A percentile compares a stretch with the other conserved stretches of the same genome.
Evolutionary conservation across 2,113 vertebrate species (phyloP).

Genomic region (Pseudorhombus dupliciocellatus): DNA sequence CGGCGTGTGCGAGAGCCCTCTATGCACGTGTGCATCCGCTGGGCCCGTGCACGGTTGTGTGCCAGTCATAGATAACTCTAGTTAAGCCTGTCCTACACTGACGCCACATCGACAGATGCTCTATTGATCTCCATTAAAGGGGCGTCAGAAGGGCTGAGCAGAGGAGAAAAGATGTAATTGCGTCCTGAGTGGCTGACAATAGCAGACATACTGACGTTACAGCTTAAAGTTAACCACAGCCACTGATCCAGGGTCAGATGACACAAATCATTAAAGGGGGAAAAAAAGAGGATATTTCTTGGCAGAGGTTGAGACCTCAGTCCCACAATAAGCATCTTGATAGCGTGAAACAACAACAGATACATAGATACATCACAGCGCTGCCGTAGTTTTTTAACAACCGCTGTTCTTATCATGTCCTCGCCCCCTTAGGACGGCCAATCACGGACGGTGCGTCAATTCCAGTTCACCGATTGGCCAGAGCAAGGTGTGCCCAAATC

Average conservation of each 20-base stretch:
- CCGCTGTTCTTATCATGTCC: background rate
- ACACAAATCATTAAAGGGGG: constrained; percentile 67
- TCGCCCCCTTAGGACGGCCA: constrained; percentile 88
- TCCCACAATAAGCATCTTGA: background rate
- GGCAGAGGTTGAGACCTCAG: constrained; percentile 38
- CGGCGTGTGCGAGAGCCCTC: background rate
- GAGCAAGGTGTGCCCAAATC: constrained; percentile 98
- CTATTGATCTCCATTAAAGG: constrained; percentile 81
- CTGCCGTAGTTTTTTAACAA: background rate
- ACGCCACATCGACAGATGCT: constrained; percentile 77
- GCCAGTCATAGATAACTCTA: constrained; percentile 68
- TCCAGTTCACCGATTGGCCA: constrained; percentile 99
- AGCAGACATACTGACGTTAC: constrained; percentile 64
- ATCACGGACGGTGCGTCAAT: constrained; percentile 96
- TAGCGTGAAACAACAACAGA: background rate
- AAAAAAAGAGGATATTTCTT: constrained; percentile 46
- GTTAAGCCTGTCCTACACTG: constrained; percentile 67
- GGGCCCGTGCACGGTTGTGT: background rate
- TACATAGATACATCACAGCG: background rate
- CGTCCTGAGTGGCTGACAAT: constrained; percentile 71
- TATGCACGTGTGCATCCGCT: background rate
- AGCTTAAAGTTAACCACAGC: constrained; percentile 67
- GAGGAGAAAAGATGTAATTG: constrained; percentile 78
- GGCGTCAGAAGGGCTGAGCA: constrained; percentile 76
- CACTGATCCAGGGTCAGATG: constrained; percentile 74